These are phyloP conservation scores for Macrotus californicus DNA, from an alignment of 2,113 vertebrate genomes.

Conservation along the genomic window DNA sequence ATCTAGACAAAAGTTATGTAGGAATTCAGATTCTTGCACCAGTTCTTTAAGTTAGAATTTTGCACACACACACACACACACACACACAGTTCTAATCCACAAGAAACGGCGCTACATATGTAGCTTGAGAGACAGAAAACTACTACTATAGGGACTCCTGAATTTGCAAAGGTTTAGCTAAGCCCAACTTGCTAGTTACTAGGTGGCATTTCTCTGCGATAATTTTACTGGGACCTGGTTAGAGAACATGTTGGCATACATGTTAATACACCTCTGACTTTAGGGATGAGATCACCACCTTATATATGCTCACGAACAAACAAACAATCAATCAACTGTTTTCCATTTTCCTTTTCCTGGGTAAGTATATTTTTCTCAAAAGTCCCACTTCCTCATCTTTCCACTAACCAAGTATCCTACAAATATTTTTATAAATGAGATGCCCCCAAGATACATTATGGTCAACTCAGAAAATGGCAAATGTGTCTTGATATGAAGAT, in stretches of 20 bases:
- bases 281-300: not conserved
- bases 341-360: slow-evolving; percentile 17
- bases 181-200: not conserved
- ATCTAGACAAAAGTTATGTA: not conserved
- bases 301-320: not conserved
- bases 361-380: not conserved
- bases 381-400: not conserved
- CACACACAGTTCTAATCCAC: not conserved
- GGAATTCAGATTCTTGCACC: not conserved
- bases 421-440: slow-evolving; percentile 29
- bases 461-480: not conserved
- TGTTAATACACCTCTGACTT: not conserved
- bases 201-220: not conserved
- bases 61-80: not conserved
- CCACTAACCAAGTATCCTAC: not conserved
- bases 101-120: not conserved
- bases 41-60: not conserved
- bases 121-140: not conserved
- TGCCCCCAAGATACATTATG: not conserved
- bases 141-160: not conserved
- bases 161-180: not conserved
- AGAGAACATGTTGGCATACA: not conserved
- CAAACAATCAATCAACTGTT: not conserved
- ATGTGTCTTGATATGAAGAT: not conserved
- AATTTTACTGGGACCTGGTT: not conserved